A percentile compares a stretch with the other conserved stretches of the same genome.
Evolutionary conservation across 2,797 vertebrate species (phyloP).

Genomic region (Amphiprion clarkii): DNA sequence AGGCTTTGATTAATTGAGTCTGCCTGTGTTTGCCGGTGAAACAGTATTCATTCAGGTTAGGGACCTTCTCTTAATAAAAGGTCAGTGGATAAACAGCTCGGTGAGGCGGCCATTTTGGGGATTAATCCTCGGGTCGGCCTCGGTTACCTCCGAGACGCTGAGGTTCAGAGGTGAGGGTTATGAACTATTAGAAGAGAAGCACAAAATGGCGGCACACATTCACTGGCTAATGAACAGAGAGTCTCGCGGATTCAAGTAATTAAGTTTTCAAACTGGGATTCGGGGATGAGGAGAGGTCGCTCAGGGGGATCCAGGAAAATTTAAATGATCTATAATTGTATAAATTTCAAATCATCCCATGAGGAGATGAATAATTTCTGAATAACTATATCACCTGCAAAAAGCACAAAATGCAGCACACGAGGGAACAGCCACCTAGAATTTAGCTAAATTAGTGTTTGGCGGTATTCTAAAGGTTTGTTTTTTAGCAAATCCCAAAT

Average conservation of each 20-base stretch:
- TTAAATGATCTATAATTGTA: constrained; percentile 15
- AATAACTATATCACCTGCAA: background rate
- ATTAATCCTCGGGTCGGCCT: constrained; percentile 63
- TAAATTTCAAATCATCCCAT: constrained; percentile 11
- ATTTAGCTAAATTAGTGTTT: background rate
- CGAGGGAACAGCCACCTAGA: background rate
- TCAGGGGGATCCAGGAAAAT: background rate
- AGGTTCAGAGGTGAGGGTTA: constrained; percentile 74
- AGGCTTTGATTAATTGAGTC: constrained; percentile 80
- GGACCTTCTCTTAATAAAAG: constrained; percentile 72
- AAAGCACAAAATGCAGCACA: background rate
- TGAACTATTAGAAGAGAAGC: constrained; percentile 66
- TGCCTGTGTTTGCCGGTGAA: constrained; percentile 75
- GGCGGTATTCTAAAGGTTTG: no score
- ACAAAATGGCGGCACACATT: constrained; percentile 53
- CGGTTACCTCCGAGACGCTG: constrained; percentile 59
- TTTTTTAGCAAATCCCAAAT: background rate
- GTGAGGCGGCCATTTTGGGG: constrained; percentile 71
- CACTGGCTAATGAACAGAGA: constrained; percentile 27
- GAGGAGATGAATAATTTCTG: background rate
- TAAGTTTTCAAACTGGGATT: constrained; percentile 30
- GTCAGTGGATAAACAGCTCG: constrained; percentile 73
- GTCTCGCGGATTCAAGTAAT: constrained; percentile 35
- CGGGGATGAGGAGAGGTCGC: constrained; percentile 8
- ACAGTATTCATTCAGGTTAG: constrained; percentile 80